These are phyloP conservation scores for Corythoichthys intestinalis DNA, from an alignment of 2,113 vertebrate species.

Conservation along the genomic window DNA sequence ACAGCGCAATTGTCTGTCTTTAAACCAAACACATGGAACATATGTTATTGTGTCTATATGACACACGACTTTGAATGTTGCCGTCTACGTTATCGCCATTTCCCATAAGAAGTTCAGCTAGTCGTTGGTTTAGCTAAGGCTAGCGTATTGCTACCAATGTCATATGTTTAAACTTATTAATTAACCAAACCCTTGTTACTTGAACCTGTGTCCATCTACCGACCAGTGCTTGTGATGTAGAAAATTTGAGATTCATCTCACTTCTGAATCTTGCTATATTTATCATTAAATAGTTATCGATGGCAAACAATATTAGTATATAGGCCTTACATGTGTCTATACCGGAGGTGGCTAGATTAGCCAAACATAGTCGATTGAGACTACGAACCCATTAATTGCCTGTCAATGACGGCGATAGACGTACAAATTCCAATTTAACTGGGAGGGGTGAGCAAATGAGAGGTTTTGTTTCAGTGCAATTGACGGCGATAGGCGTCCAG, in stretches of 20 bases:
- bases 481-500: no score
- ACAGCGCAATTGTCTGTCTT: no score
- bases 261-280: background rate
- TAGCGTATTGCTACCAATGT: constrained; percentile 22
- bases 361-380: background rate
- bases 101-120: no score
- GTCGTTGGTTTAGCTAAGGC: background rate
- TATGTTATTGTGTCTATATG: background rate
- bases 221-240: no score
- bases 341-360: background rate
- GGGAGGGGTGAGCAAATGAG: no score
- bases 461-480: no score
- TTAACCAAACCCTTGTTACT: background rate
- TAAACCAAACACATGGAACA: background rate
- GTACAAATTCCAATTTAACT: no score
- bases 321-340: background rate
- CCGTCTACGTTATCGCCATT: no score
- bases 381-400: background rate
- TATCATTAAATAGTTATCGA: background rate
- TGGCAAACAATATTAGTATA: background rate
- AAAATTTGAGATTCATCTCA: background rate
- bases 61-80: background rate
- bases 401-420: no score
- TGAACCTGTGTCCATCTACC: background rate
- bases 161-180: background rate